phyloP scores from a whole-genome alignment of 2,113 vertebrate genomes.

The Pseudorasbora parva region DNA sequence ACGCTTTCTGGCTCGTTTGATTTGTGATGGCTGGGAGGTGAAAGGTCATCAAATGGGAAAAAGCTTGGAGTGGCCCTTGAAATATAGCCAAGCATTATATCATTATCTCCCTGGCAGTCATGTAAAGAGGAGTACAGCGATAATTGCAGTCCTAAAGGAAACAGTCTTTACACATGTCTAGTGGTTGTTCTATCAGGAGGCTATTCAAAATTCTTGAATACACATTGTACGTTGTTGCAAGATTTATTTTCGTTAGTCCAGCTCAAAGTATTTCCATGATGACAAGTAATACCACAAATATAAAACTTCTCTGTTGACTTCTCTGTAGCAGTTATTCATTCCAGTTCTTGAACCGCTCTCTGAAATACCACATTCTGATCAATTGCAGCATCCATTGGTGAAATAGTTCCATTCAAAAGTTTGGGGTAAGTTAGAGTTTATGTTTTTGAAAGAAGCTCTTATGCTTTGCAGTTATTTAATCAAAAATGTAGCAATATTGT shows the following conservation, averaged over 20 bases:
- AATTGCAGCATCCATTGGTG: neutral
- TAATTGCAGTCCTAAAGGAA: neutral
- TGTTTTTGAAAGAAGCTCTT: neutral
- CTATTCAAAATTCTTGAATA: neutral
- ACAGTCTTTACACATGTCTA: neutral
- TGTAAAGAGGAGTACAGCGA: neutral
- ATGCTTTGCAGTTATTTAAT: neutral
- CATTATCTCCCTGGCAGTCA: slow-evolving; percentile 2
- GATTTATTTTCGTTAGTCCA: neutral
- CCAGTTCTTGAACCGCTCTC: neutral
- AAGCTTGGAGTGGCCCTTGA: slow-evolving; percentile 2
- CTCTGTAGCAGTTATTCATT: neutral
- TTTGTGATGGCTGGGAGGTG: neutral
- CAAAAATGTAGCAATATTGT: too few relatives aligned
- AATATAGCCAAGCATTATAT: slow-evolving; percentile 8
- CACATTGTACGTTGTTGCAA: neutral
- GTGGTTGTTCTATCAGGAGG: neutral
- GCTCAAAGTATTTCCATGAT: neutral
- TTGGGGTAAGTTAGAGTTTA: neutral
- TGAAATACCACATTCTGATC: neutral
- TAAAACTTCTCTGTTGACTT: neutral
- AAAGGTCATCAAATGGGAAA: slow-evolving; percentile 3
- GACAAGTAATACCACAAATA: neutral
- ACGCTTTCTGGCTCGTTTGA: slow-evolving; percentile 14
- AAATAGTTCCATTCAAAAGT: neutral